phyloP scores from a whole-genome alignment of 1,140 invertebrate species.

The Pentalonia nigronervosa region DNA sequence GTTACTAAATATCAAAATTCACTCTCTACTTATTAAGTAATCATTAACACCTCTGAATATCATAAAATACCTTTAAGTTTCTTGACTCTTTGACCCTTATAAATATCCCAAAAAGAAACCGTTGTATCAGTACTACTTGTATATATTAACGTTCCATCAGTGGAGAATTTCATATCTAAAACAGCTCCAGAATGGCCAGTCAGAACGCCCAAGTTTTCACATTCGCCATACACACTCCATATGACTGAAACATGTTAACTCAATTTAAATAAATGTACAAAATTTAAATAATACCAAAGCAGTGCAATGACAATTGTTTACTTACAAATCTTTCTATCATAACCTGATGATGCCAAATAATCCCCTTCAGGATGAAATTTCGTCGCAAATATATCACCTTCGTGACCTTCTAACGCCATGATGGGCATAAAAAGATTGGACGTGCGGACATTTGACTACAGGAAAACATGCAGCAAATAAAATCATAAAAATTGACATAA shows the following conservation, averaged over 20 bases:
- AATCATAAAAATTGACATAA: neutral
- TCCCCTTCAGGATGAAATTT: conserved; percentile 97
- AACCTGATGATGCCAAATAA: conserved; percentile 92
- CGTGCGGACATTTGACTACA: conserved; percentile 69
- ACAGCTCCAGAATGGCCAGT: conserved; percentile 95
- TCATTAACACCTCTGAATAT: neutral
- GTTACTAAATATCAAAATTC: neutral
- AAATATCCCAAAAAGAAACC: conserved; percentile 93
- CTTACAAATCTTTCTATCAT: conserved; percentile 96
- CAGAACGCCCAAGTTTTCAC: conserved; percentile 94
- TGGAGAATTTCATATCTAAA: conserved; percentile 94
- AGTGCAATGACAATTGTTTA: neutral
- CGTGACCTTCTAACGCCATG: conserved; percentile 96
- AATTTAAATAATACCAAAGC: neutral
- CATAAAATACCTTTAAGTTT: conserved; percentile 78
- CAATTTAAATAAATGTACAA: neutral
- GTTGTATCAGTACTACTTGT: conserved; percentile 95
- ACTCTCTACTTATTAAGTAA: neutral
- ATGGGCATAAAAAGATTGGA: conserved; percentile 92
- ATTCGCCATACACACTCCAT: conserved; percentile 98
- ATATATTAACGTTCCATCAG: conserved; percentile 89
- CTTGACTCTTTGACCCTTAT: conserved; percentile 84
- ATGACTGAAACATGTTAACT: conserved; percentile 74
- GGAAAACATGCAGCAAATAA: neutral
- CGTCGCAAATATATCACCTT: conserved; percentile 92